A percentile compares a stretch with the other conserved stretches of the same genome.
phyloP scores from a whole-genome alignment of 92 coral and sea anemone genomes.

The Galaxea fascicularis region DNA sequence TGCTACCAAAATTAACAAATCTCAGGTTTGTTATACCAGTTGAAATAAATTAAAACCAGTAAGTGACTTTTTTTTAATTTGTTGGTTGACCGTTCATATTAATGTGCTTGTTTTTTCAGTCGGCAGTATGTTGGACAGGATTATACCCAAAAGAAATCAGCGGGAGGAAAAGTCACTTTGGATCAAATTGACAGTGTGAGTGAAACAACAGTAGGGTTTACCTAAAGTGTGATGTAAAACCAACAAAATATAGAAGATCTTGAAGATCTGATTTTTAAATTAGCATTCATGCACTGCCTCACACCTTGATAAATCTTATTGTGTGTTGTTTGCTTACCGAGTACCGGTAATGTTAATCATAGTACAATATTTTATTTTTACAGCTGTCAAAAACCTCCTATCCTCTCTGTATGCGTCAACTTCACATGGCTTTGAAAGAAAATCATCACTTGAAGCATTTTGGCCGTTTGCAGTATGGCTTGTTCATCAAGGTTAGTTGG shows the following conservation, averaged over 20 bases:
- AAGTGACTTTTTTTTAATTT: neutral
- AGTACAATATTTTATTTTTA: neutral
- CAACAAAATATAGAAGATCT: no score
- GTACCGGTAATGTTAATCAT: no score
- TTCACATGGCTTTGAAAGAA: slow-evolving; percentile 85
- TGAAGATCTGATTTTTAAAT: no score
- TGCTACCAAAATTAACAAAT: slow-evolving; percentile 90
- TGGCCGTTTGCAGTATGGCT: slow-evolving; percentile 97
- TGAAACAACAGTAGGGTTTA: neutral
- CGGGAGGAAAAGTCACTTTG: slow-evolving; percentile 86
- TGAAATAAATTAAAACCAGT: neutral
- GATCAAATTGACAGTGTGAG: slow-evolving; percentile 94
- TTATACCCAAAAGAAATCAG: slow-evolving; percentile 81
- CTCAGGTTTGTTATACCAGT: slow-evolving; percentile 73
- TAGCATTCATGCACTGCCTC: no score
- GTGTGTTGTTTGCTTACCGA: no score
- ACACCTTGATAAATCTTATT: no score
- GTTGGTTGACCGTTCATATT: neutral
- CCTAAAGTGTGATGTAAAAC: no score
- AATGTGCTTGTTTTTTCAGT: slow-evolving; percentile 42
- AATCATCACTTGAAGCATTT: slow-evolving; percentile 96
- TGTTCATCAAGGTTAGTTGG: slow-evolving; percentile 85
- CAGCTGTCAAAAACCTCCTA: slow-evolving; percentile 86
- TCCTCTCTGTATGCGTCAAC: slow-evolving; percentile 98
- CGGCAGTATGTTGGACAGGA: slow-evolving; percentile 96